Conservation (phyloP, 2,888 invertebrate genomes). For the Desoria tigrina region DNA sequence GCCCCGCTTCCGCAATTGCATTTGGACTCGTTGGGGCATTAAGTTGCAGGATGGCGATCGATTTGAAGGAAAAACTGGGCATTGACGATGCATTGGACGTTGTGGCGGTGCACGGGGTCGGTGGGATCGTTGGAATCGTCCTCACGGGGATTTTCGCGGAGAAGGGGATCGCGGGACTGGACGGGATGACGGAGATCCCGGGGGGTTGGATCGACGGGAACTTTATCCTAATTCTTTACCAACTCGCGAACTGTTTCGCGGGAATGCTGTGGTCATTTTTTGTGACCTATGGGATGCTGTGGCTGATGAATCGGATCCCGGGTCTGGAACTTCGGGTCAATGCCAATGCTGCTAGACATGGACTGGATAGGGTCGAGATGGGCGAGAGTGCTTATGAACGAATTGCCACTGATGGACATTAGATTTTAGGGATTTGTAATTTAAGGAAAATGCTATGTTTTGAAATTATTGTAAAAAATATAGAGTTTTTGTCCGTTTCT, state of each 20-base stretch:
- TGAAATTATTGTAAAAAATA: too few species aligned
- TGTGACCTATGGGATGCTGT: slow-evolving; percentile 35
- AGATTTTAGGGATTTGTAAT: too few species aligned
- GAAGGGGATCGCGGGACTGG: slow-evolving; percentile 29
- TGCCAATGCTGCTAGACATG: slow-evolving; percentile 9
- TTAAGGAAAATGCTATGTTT: too few species aligned
- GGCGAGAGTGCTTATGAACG: slow-evolving; percentile 38
- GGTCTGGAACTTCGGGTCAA: slow-evolving; percentile 32
- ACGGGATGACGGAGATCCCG: slow-evolving; percentile 22
- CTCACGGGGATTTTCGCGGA: slow-evolving; percentile 48
- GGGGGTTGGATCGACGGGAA: slow-evolving; percentile 36
- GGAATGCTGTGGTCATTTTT: slow-evolving; percentile 35
- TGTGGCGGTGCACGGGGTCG: slow-evolving; percentile 43
- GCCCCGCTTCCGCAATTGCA: slow-evolving; percentile 31
- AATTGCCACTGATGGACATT: slow-evolving; percentile 4
- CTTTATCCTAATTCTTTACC: slow-evolving; percentile 31
- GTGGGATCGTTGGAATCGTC: slow-evolving; percentile 45
- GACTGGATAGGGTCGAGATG: slow-evolving; percentile 37
- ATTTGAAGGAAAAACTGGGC: slow-evolving; percentile 35
- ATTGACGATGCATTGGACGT: slow-evolving; percentile 48
- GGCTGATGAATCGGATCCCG: slow-evolving; percentile 41
- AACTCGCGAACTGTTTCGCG: slow-evolving; percentile 27
- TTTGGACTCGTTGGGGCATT: slow-evolving; percentile 43
- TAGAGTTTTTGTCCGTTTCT: too few species aligned
- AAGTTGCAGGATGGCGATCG: slow-evolving; percentile 36